Conservation (phyloP, 2,113 vertebrate species). For the Oreotrochilus melanogaster region DNA sequence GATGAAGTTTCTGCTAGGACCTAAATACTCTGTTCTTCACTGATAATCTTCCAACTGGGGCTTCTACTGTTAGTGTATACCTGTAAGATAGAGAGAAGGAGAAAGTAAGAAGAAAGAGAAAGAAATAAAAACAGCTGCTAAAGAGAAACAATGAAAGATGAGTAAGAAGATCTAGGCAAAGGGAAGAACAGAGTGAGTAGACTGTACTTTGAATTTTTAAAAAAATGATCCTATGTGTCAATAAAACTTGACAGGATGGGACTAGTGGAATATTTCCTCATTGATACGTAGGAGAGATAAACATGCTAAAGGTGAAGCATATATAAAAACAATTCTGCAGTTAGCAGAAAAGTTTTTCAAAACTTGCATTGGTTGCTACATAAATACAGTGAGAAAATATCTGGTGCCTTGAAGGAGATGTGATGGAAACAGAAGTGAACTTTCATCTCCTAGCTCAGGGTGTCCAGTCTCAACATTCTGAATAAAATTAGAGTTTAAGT, state of each 20-base stretch:
- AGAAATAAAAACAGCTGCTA: neutral
- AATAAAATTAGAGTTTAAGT: slow-evolving; percentile 57
- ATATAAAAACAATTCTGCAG: slow-evolving; percentile 6
- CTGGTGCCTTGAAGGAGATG: slow-evolving; percentile 59
- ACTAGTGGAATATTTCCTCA: neutral
- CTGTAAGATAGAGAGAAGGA: slow-evolving; percentile 50
- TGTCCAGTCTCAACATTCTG: slow-evolving; percentile 39
- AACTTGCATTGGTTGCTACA: slow-evolving; percentile 71
- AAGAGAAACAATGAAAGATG: neutral
- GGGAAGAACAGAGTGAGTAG: neutral
- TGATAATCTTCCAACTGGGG: slow-evolving; percentile 44
- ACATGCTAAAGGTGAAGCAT: neutral
- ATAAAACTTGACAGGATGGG: neutral
- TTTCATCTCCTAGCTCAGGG: slow-evolving; percentile 67
- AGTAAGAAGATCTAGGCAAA: neutral
- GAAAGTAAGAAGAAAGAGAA: slow-evolving; percentile 15
- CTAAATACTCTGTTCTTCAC: slow-evolving; percentile 25
- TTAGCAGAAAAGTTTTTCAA: slow-evolving; percentile 55
- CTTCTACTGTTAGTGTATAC: slow-evolving; percentile 45
- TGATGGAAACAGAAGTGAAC: slow-evolving; percentile 46
- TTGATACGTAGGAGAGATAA: neutral
- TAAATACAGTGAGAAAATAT: slow-evolving; percentile 77
- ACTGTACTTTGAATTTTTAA: neutral
- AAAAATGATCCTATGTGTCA: neutral
- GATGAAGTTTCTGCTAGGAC: slow-evolving; percentile 46